Percentiles rank a stretch among this genome's conserved stretches.
These are phyloP conservation scores for Ptychodera flava DNA, from an alignment of 35 echinoderm and acorn worm genomes.

Conservation along the genomic window DNA sequence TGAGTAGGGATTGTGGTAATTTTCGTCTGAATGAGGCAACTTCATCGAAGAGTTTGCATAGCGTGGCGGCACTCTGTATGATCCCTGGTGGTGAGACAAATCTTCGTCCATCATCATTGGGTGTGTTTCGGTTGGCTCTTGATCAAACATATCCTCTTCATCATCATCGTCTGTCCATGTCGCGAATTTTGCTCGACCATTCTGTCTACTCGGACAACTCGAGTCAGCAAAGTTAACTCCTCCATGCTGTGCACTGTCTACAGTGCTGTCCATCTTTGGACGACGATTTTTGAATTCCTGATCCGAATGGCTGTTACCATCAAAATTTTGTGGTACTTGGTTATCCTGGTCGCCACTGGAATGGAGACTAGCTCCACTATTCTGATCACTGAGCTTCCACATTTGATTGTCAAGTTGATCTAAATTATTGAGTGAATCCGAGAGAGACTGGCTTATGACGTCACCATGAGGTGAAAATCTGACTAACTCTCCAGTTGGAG, in stretches of 20 bases:
- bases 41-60: neutral
- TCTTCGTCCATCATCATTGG: neutral
- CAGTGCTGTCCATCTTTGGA: neutral
- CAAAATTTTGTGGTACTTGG: no score
- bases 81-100: neutral
- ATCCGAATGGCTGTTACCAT: neutral
- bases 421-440: neutral
- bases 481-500: neutral
- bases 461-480: neutral
- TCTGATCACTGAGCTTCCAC: neutral
- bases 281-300: neutral
- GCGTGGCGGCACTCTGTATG: neutral
- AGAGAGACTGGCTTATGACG: neutral
- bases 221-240: neutral
- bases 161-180: neutral
- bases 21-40: neutral
- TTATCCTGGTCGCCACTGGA: neutral
- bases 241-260: neutral
- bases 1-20: neutral
- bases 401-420: neutral
- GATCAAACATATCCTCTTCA: neutral
- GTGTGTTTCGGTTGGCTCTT: neutral
- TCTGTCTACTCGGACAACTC: neutral
- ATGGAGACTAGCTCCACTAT: neutral
- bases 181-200: neutral